A percentile compares a stretch with the other conserved stretches of the same genome.
Conservation (phyloP, 2,888 invertebrate species). For the Diadegma fenestrale region DNA sequence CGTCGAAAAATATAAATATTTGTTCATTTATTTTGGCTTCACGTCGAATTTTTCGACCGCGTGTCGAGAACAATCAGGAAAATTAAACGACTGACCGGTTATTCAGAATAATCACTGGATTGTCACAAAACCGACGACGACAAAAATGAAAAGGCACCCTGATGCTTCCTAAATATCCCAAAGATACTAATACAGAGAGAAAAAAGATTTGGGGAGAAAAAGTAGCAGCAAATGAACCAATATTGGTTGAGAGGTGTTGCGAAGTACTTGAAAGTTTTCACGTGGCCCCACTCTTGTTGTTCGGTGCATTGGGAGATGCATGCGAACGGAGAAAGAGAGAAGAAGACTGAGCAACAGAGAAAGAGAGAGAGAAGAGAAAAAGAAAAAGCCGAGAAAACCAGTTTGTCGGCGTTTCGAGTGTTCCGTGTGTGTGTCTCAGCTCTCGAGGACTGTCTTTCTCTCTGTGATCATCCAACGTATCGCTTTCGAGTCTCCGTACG, state of each 20-base stretch:
- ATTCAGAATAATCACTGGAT: not conserved
- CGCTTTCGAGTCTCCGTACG: conserved; percentile 50
- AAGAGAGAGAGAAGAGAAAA: conserved; percentile 41
- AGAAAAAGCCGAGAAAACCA: conserved; percentile 74
- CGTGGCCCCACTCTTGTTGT: conserved; percentile 67
- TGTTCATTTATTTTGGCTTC: no score
- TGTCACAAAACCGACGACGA: not conserved
- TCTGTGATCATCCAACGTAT: conserved; percentile 63
- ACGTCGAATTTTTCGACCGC: no score
- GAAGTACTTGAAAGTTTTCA: conserved; percentile 71
- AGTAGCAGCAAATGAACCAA: conserved; percentile 33
- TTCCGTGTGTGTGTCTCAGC: conserved; percentile 58
- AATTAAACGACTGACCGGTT: not conserved
- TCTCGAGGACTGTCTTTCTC: conserved; percentile 64
- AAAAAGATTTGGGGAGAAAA: not conserved
- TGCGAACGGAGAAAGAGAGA: conserved; percentile 13
- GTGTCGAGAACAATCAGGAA: not conserved
- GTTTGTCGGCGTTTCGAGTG: conserved; percentile 76
- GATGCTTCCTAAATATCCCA: not conserved
- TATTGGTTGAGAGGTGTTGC: conserved; percentile 55
- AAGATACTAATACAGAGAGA: not conserved
- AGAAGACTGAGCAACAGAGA: conserved; percentile 42
- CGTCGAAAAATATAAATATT: no score
- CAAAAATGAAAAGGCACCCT: not conserved
- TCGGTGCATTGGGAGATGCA: conserved; percentile 32